Evolutionary conservation across 2,113 vertebrate genomes (phyloP), one percentile per base, ranked within the genome.

Genomic region (Polyodon spathula): DNA sequence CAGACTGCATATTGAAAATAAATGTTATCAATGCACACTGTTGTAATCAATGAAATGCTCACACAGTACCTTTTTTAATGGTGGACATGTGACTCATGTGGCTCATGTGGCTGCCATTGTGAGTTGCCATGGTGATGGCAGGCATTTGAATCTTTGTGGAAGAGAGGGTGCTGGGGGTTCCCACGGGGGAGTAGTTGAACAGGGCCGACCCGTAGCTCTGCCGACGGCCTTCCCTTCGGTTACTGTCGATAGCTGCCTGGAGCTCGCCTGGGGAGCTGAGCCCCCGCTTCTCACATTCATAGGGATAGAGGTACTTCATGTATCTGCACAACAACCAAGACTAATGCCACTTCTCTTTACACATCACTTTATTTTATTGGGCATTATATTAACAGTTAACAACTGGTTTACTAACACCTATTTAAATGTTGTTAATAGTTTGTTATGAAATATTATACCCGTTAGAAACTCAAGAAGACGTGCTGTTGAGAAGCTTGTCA

Each of bases 271-370:
- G 88, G 50, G 85, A 89, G 76, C 89, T 90, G 66, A 90, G 82
- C 0, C 80, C 91, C 9, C 77, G 86, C 77, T 94, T 98, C 78
- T 95, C 96, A 82, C 96, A 98, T 83, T 98, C 96, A 0, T 98
- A 98, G 1, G 96, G 94, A 64, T 98, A 98, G 66, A 98, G 85
- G 76, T 98, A 98, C 85, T 85, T 27, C 62, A 57, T 41, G 14
- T 57, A 57, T 15, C 55, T 57, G 39, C 11, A 17, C n/a, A 48
- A 62, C 10, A 40, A 51, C 27, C 10, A 44, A 54, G 52, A 14
- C 39, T 2, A 37, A 8, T n/a, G 39, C 6, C 14, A 14, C 11
- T 41, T 56, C 52, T 10, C 41, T 59, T 64, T 37, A 70, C 8
- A 16, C 0, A 46, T 16, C 7, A 55, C 8, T 1, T 12, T n/a